Percentiles rank a stretch among this genome's conserved stretches.
Evolutionary conservation across 2,888 invertebrate genomes (phyloP).

Genomic region (Dasypogon diadema): DNA sequence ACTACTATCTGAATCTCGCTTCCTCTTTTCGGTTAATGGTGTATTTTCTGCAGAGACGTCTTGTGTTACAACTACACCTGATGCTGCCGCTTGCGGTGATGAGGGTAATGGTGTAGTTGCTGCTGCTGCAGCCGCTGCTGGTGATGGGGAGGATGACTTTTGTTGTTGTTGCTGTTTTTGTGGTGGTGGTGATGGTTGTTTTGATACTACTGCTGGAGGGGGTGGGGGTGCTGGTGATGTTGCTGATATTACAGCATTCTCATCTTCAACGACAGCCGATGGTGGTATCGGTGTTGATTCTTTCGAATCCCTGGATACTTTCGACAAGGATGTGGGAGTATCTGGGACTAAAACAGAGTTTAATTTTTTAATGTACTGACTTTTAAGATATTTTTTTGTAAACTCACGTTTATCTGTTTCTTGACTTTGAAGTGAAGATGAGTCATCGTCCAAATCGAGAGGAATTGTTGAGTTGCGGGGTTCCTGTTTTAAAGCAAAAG

Average conservation of each 20-base stretch:
- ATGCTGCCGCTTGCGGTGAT: background rate
- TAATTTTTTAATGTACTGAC: background rate
- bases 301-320: conserved; percentile 65
- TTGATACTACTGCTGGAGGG: conserved; percentile 58
- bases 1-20: conserved; percentile 57
- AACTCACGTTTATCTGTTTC: conserved; percentile 80
- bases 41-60: conserved; percentile 32
- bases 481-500: conserved; percentile 75
- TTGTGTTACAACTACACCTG: conserved; percentile 24
- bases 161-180: conserved; percentile 49
- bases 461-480: conserved; percentile 90
- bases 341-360: conserved; percentile 67
- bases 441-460: conserved; percentile 93
- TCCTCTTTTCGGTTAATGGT: conserved; percentile 55
- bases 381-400: background rate
- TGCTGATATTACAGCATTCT: conserved; percentile 52
- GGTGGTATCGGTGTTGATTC: conserved; percentile 65
- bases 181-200: conserved; percentile 57
- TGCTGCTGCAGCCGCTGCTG: conserved; percentile 52
- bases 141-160: conserved; percentile 47
- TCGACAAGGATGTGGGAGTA: conserved; percentile 67
- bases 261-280: conserved; percentile 62
- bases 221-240: conserved; percentile 57
- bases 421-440: conserved; percentile 84
- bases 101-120: conserved; percentile 7